A percentile compares a stretch with the other conserved stretches of the same genome.
Conservation (phyloP, 1,140 invertebrate species). For the Aleiodes sp. region DNA sequence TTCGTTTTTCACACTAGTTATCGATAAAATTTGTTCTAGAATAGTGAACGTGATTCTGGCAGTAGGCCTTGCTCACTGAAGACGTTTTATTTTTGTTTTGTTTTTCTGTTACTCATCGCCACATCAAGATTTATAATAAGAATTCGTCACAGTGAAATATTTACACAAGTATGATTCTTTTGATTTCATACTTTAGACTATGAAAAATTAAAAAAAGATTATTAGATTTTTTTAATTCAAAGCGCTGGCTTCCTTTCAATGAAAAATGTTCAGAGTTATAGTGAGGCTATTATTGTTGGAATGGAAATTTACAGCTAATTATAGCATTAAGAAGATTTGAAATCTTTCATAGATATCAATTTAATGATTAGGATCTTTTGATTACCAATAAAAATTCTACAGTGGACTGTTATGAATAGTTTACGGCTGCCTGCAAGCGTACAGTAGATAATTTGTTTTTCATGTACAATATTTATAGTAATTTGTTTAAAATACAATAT, state of each 20-base stretch:
- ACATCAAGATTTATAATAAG: not conserved
- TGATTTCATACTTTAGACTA: not conserved
- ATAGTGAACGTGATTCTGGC: not conserved
- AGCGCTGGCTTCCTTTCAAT: too few species aligned
- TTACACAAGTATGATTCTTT: not conserved
- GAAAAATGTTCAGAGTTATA: too few species aligned
- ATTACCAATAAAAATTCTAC: too few species aligned
- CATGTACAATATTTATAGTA: not conserved
- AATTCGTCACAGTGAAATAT: not conserved
- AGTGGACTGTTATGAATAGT: too few species aligned
- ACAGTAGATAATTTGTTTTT: conserved; percentile 2
- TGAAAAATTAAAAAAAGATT: too few species aligned
- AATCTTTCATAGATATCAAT: not conserved
- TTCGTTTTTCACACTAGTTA: too few species aligned
- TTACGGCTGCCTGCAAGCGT: too few species aligned
- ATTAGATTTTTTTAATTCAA: too few species aligned
- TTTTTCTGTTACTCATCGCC: too few species aligned
- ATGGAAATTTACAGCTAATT: not conserved
- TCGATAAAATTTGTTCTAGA: not conserved
- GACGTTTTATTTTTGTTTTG: not conserved
- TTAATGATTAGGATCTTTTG: too few species aligned
- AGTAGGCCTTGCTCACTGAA: not conserved
- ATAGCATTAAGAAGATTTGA: not conserved
- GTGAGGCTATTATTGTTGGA: not conserved
- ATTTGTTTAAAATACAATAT: not conserved